Percentiles rank a stretch among this genome's conserved stretches.
Conservation (phyloP, 64 coral and sea anemone species). For the Actinia tenebrosa region DNA sequence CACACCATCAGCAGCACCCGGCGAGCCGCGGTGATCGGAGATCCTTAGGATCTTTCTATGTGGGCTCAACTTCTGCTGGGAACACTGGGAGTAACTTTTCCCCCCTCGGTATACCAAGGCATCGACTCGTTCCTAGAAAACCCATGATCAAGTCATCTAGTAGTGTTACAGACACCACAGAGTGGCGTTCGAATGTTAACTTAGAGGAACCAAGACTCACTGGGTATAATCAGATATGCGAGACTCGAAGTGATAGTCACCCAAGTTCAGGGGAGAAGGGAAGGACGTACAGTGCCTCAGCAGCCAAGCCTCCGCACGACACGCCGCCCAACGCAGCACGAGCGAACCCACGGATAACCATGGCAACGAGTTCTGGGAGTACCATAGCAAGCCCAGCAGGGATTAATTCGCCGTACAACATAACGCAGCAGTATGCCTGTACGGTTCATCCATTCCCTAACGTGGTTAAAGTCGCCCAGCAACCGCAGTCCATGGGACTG, state of each 20-base stretch:
- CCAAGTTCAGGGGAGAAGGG: constrained; percentile 40
- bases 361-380: constrained; percentile 16
- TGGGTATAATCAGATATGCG: constrained; percentile 22
- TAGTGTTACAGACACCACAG: neutral
- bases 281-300: constrained; percentile 79
- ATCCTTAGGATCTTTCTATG: constrained; percentile 49
- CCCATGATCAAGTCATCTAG: constrained; percentile 28
- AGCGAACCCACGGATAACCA: constrained; percentile 49
- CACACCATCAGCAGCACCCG: constrained; percentile 41
- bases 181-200: constrained; percentile 28
- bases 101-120: constrained; percentile 31
- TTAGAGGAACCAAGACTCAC: neutral
- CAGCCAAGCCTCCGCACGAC: constrained; percentile 34
- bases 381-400: constrained; percentile 55
- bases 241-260: constrained; percentile 59
- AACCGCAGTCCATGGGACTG: constrained; percentile 58
- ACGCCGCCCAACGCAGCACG: constrained; percentile 36
- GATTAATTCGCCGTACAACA: constrained; percentile 16
- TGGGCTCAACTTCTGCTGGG: constrained; percentile 33
- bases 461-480: constrained; percentile 70
- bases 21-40: constrained; percentile 70
- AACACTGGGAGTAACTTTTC: constrained; percentile 11
- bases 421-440: constrained; percentile 74
- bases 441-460: constrained; percentile 74
- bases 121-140: constrained; percentile 71